phyloP scores from a whole-genome alignment of 2,113 vertebrate genomes.

The Pogona vitticeps region DNA sequence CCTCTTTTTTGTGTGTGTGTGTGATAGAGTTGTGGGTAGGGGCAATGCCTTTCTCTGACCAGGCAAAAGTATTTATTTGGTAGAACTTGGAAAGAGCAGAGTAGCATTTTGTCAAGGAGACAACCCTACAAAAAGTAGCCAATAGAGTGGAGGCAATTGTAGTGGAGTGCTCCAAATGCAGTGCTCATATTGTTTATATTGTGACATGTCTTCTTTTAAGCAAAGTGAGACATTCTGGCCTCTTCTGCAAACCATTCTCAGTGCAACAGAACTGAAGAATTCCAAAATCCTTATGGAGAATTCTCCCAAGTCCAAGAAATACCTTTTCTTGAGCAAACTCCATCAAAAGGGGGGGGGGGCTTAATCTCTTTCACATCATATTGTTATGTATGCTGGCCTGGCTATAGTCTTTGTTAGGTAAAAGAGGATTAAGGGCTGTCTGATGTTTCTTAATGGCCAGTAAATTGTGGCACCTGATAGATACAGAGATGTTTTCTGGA shows the following conservation, averaged over 20 bases:
- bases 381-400: no score
- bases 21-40: slow-evolving; percentile 16
- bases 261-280: slow-evolving; percentile 51
- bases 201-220: slow-evolving; percentile 35
- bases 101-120: slow-evolving; percentile 54
- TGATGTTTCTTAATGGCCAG: neutral
- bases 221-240: slow-evolving; percentile 47
- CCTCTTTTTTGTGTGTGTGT: neutral
- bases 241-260: slow-evolving; percentile 49
- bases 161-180: slow-evolving; percentile 48
- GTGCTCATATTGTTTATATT: slow-evolving; percentile 53
- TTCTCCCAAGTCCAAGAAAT: slow-evolving; percentile 52
- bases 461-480: neutral
- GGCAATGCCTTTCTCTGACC: slow-evolving; percentile 49
- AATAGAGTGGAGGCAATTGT: slow-evolving; percentile 27
- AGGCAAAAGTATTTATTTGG: slow-evolving; percentile 60
- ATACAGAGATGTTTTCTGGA: no score
- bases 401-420: neutral
- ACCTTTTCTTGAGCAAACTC: slow-evolving; percentile 15
- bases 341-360: neutral
- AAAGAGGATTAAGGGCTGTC: neutral
- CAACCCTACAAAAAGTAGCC: slow-evolving; percentile 46
- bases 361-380: neutral
- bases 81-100: slow-evolving; percentile 51
- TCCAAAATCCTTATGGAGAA: slow-evolving; percentile 46